A percentile compares a stretch with the other conserved stretches of the same genome.
Evolutionary conservation across 2,113 vertebrate genomes (phyloP).

Genomic region (Serinus canaria): DNA sequence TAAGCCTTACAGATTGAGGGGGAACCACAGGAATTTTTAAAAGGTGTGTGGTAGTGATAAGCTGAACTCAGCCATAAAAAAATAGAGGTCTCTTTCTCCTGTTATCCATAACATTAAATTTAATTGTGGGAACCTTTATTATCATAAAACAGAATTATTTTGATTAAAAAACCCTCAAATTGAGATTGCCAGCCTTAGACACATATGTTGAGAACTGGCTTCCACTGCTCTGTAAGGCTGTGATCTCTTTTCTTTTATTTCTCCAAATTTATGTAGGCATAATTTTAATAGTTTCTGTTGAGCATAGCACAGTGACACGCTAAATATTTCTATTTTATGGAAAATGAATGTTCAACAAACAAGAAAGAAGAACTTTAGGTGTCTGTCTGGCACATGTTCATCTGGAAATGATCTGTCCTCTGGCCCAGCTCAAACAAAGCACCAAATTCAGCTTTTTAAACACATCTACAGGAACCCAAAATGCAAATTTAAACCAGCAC

Average conservation of each 20-base stretch:
- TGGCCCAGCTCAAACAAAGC: not conserved
- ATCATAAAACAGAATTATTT: not conserved
- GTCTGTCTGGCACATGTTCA: not conserved
- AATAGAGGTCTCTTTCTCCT: not conserved
- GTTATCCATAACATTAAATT: not conserved
- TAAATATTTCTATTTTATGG: not conserved
- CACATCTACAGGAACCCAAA: not conserved
- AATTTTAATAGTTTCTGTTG: not conserved
- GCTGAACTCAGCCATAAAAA: not conserved
- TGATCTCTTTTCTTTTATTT: not conserved
- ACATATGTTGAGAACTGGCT: not conserved
- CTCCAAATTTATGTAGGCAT: not conserved
- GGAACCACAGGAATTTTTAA: not conserved
- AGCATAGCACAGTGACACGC: not conserved
- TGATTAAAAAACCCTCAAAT: not conserved
- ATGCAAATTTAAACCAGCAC: not conserved
- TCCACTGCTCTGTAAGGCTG: not conserved
- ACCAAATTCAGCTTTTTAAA: not conserved
- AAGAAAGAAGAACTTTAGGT: not conserved
- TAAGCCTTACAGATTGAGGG: not conserved
- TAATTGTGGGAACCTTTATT: not conserved
- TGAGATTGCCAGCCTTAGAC: not conserved
- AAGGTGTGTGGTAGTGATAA: not conserved
- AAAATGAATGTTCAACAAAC: not conserved
- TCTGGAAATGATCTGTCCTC: not conserved